Evolutionary conservation across 2,888 invertebrate species (phyloP).

Genomic region (Omphaloscelis lunosa): DNA sequence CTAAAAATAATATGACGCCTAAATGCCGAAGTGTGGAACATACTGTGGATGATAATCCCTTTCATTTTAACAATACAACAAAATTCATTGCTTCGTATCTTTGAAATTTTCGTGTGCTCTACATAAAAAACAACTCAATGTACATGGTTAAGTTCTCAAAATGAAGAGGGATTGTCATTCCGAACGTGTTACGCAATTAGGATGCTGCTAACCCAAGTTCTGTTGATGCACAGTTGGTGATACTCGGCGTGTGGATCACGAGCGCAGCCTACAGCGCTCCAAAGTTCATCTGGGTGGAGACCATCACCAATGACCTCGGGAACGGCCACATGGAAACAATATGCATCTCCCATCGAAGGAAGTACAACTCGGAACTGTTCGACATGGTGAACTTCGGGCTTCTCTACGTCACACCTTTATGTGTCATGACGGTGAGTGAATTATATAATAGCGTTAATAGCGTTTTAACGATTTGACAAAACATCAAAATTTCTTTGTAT

Average conservation of each 20-base stretch:
- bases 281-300: constrained; percentile 95
- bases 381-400: constrained; percentile 96
- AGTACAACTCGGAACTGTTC: constrained; percentile 94
- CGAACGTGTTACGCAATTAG: not conserved
- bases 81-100: not conserved
- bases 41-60: not conserved
- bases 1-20: not conserved
- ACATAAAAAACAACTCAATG: not conserved
- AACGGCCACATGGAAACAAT: constrained; percentile 92
- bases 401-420: constrained; percentile 95
- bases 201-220: not conserved
- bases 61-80: not conserved
- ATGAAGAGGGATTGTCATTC: not conserved
- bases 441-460: not conserved
- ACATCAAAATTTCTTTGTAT: not conserved
- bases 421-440: constrained; percentile 93
- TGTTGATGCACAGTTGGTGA: constrained; percentile 91
- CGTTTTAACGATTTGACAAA: not conserved
- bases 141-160: not conserved
- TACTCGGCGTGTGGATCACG: constrained; percentile 95
- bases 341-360: constrained; percentile 94
- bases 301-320: constrained; percentile 91
- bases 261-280: constrained; percentile 96
- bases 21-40: not conserved
- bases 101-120: not conserved